phyloP scores from a whole-genome alignment of 2,888 invertebrate genomes.

The Tipula helvola region DNA sequence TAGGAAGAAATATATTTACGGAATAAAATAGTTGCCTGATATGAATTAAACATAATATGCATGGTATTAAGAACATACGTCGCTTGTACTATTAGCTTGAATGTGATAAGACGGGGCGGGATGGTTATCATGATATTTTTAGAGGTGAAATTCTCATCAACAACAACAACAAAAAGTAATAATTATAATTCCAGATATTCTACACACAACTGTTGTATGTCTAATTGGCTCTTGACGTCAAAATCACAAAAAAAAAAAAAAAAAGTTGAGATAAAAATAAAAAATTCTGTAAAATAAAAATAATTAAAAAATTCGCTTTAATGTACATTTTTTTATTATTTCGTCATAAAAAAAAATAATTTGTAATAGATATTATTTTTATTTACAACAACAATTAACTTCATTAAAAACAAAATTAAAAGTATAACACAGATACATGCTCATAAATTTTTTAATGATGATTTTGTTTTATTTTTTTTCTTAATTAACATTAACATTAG shows the following conservation, averaged over 20 bases:
- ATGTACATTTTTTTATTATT: not conserved
- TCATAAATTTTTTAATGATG: not conserved
- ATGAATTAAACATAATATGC: not conserved
- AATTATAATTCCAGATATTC: not conserved
- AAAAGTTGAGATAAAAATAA: no score
- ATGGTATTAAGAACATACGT: not conserved
- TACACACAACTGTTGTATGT: not conserved
- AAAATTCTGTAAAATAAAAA: not conserved
- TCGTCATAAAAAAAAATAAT: not conserved
- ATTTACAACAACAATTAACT: not conserved
- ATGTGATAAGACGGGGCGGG: no score
- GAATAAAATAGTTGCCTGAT: not conserved
- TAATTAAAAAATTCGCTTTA: not conserved
- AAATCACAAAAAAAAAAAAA: not conserved
- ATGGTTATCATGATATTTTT: no score
- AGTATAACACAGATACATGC: not conserved
- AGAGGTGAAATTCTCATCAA: no score
- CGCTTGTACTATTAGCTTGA: not conserved
- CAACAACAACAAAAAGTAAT: no score
- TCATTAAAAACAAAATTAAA: not conserved
- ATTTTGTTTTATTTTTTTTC: not conserved
- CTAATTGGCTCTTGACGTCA: not conserved
- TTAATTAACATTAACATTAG: not conserved
- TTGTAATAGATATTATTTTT: no score
- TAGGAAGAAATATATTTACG: not conserved